phyloP scores from a whole-genome alignment of 1,140 invertebrate genomes.

The Subanguina moxae region DNA sequence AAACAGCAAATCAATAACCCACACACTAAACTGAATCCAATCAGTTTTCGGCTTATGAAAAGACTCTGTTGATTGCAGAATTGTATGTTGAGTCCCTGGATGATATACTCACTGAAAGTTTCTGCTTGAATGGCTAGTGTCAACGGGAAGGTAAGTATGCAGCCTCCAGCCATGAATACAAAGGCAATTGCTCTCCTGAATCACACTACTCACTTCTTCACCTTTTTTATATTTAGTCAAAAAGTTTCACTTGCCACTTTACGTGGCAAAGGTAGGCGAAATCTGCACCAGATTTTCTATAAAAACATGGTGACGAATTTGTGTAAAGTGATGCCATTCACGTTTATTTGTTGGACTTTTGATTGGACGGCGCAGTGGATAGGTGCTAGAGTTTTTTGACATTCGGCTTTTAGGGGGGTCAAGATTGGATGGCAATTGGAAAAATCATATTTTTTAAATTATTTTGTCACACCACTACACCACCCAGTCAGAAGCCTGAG shows the following conservation, averaged over 20 bases:
- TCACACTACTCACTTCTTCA: neutral
- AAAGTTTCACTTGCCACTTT: slow-evolving; percentile 4
- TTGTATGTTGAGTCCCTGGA: slow-evolving; percentile 31
- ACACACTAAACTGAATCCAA: slow-evolving; percentile 35
- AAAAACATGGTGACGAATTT: too few relatives aligned
- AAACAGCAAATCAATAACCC: slow-evolving; percentile 9
- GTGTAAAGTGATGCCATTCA: too few relatives aligned
- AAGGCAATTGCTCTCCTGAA: slow-evolving; percentile 43
- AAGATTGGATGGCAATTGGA: too few relatives aligned
- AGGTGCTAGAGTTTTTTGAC: too few relatives aligned
- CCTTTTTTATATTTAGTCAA: slow-evolving; percentile 20
- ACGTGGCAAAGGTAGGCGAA: slow-evolving; percentile 4
- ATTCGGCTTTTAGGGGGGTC: too few relatives aligned
- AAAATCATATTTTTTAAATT: neutral
- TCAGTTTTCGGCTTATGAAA: slow-evolving; percentile 16
- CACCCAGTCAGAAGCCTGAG: slow-evolving; percentile 48
- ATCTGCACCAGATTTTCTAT: neutral
- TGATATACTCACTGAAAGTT: slow-evolving; percentile 45
- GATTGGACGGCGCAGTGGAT: too few relatives aligned
- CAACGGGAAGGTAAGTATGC: slow-evolving; percentile 46
- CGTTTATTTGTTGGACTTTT: too few relatives aligned
- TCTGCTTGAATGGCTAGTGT: slow-evolving; percentile 46
- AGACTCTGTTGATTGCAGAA: slow-evolving; percentile 9
- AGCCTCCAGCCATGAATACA: slow-evolving; percentile 43
- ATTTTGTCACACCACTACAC: slow-evolving; percentile 40